phyloP scores from a whole-genome alignment of 2,888 invertebrate genomes.

The Melanophora roralis region DNA sequence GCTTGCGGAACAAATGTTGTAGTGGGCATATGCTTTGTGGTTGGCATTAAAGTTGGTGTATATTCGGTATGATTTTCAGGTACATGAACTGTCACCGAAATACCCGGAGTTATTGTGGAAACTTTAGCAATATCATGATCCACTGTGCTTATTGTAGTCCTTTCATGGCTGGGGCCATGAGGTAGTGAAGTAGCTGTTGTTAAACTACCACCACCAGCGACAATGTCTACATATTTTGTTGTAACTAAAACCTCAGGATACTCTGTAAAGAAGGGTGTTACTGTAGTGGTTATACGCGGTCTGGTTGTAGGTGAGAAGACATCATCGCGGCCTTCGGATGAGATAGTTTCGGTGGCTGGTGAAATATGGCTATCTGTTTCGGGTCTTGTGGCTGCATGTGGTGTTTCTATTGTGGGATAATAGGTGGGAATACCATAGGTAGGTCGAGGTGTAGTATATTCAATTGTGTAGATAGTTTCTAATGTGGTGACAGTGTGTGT shows the following conservation, averaged over 20 bases:
- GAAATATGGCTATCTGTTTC: slow-evolving; percentile 59
- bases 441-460: slow-evolving; percentile 67
- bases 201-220: slow-evolving; percentile 66
- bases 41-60: slow-evolving; percentile 44
- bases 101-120: slow-evolving; percentile 61
- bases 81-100: slow-evolving; percentile 41
- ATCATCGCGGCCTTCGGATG: slow-evolving; percentile 62
- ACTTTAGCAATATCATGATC: slow-evolving; percentile 64
- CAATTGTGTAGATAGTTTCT: slow-evolving; percentile 70
- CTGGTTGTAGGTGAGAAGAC: slow-evolving; percentile 64
- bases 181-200: slow-evolving; percentile 69
- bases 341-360: slow-evolving; percentile 38
- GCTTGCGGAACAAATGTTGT: slow-evolving; percentile 56
- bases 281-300: slow-evolving; percentile 72
- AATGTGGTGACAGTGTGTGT: slow-evolving; percentile 73
- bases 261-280: slow-evolving; percentile 76
- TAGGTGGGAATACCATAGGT: slow-evolving; percentile 50
- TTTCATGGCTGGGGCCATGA: slow-evolving; percentile 58
- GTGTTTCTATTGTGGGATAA: slow-evolving; percentile 55
- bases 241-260: slow-evolving; percentile 74
- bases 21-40: slow-evolving; percentile 34
- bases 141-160: slow-evolving; percentile 63
- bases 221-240: slow-evolving; percentile 69
- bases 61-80: slow-evolving; percentile 50
- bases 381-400: slow-evolving; percentile 41